Base-by-base conservation (phyloP, 1,140 invertebrate genomes). In the Scaptodrosophila lebanonensis region DNA sequence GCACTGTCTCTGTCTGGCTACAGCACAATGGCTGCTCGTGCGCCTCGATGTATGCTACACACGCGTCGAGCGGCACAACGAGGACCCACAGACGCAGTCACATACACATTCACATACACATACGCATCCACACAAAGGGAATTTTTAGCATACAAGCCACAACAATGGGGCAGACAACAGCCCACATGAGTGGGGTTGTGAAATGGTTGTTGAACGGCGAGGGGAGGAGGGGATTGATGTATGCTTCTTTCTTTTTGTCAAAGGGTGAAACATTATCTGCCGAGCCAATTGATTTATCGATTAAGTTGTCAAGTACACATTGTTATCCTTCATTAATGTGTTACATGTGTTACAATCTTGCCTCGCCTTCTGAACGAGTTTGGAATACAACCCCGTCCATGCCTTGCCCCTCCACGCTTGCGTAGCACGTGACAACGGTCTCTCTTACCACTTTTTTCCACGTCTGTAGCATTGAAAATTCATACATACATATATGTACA, bases 261-360 rank as follows among this genome's bases (percentile, higher is more conserved):
- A 79, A 69, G 73, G 72, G 73, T 71, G 54, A 52, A 65, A 45
- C 64, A 59, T 73, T 73, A 79, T 79, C 75, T 66, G 61, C 27
- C 65, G 56, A 57, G 47, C 56, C 76, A 83, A 82, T 82, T 82
- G 76, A 82, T 82, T 82, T 82, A 82, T 82, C 76, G 76, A 82
- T 82, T 82, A 83, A 76, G 52, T 82, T 76, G 68, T 82, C 76
- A 83, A 82, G 76, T 76, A 68, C 66, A 63, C 63, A 70, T 82
- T 82, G 76, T 82, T 62, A 82, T 82, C 66, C 56, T 82, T 82
- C 69, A 69, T 70, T 79, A 66, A 67, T 69, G 75, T 82, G n/a
- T 79, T 82, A 72, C 59, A 72, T 72, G 67, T 69, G 75, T 82
- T 82, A 77, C 59, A 73, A 59, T 68, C 50, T 66, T 59, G 49